phyloP scores from a whole-genome alignment of 2,888 invertebrate genomes.

The Clunio marinus region DNA sequence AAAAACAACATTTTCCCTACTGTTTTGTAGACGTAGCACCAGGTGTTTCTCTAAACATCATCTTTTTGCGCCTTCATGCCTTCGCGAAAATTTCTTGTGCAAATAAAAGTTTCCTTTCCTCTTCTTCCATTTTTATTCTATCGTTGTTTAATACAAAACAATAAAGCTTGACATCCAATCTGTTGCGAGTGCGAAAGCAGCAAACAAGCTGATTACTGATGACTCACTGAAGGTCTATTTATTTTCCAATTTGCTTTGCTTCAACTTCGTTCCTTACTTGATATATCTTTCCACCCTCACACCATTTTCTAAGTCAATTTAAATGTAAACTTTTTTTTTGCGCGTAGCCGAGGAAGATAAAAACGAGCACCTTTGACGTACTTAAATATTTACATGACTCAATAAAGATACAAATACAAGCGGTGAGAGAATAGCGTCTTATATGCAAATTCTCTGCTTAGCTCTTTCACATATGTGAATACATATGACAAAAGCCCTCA shows the following conservation, averaged over 20 bases:
- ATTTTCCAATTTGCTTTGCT: constrained; percentile 35
- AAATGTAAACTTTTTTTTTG: background rate
- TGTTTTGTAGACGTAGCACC: background rate
- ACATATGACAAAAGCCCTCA: background rate
- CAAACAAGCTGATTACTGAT: constrained; percentile 32
- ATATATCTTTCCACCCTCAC: too few species aligned
- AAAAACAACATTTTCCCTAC: background rate
- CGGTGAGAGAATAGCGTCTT: constrained; percentile 26
- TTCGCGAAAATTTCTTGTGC: background rate
- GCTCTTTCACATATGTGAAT: background rate
- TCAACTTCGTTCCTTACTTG: background rate
- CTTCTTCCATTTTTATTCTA: background rate
- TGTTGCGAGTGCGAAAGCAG: background rate
- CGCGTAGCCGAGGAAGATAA: background rate
- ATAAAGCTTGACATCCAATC: constrained; percentile 23
- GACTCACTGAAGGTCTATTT: constrained; percentile 33
- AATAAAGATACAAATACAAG: constrained; percentile 12
- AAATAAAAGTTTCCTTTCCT: background rate
- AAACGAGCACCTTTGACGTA: background rate
- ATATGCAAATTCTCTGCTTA: constrained; percentile 17
- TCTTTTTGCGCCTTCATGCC: background rate
- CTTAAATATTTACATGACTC: constrained; percentile 17
- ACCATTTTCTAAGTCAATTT: background rate
- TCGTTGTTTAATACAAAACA: background rate
- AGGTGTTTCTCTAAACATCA: constrained; percentile 22